These are phyloP conservation scores for Osmoderma eremita DNA, from an alignment of 2,888 invertebrate species.

Conservation along the genomic window DNA sequence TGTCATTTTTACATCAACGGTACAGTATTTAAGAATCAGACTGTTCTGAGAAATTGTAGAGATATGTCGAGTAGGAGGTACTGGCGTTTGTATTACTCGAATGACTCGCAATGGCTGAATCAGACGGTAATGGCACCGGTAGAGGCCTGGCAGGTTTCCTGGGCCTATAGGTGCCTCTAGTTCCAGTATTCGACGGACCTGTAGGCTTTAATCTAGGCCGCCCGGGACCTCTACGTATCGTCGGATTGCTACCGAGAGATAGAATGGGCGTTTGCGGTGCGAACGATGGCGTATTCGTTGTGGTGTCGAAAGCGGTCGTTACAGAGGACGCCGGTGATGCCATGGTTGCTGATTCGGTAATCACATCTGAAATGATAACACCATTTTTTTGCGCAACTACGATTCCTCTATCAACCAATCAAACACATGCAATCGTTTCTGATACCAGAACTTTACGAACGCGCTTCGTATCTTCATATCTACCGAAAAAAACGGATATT, in stretches of 20 bases:
- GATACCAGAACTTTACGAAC: neutral
- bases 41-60: slow-evolving; percentile 59
- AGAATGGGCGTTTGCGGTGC: slow-evolving; percentile 45
- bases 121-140: slow-evolving; percentile 62
- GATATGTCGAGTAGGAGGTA: slow-evolving; percentile 55
- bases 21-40: slow-evolving; percentile 40
- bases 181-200: slow-evolving; percentile 73
- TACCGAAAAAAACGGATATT: neutral
- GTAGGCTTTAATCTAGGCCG: slow-evolving; percentile 74
- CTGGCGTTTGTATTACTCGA: slow-evolving; percentile 47
- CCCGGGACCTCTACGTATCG: slow-evolving; percentile 73
- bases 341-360: neutral
- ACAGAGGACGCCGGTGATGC: slow-evolving; percentile 5
- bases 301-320: slow-evolving; percentile 3
- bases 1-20: neutral
- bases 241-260: slow-evolving; percentile 46
- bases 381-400: no score
- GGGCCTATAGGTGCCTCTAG: slow-evolving; percentile 68
- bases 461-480: neutral
- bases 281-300: slow-evolving; percentile 54
- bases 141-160: slow-evolving; percentile 67
- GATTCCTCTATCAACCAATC: no score
- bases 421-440: neutral
- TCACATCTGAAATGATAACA: slow-evolving; percentile 23
- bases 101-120: slow-evolving; percentile 53